Base-by-base conservation (phyloP, 2,888 invertebrate genomes). In the Andricus curvator region DNA sequence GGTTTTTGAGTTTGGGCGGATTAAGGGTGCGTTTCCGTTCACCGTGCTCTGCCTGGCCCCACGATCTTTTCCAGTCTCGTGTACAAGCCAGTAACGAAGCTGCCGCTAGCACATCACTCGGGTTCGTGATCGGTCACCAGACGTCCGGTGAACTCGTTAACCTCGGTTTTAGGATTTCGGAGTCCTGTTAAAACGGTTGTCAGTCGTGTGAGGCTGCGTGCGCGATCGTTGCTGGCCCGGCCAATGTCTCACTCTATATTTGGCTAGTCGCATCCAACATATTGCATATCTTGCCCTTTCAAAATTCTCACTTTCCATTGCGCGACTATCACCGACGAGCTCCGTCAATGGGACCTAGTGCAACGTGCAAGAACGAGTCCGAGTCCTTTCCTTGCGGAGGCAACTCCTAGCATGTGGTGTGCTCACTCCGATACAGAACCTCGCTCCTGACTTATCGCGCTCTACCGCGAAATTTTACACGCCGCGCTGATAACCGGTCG, bases 41-140 rank as follows among this genome's bases (percentile, higher is more conserved):
- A 80, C 65, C 74, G 79, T 76, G 80, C 25, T 51, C 66, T 77
- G 80, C 80, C 78, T 56, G 68, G 77, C 74, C 65, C 66, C 76
- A 80, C 60, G 78, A 66, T 80, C 77, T 77, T 70, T 74, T 70
- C 8, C 65, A 64, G 33, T 65, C 60, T 80, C 62, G 64, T 78
- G 65, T 65, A 87, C 84, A 86, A 88, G 86, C 85, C 88, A 89
- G 88, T 88, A 88, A 90, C 88, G 90, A 88, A 88, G 86, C 89
- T 86, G 85, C 84, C 84, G 82, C 76, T 84, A 88, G 86, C 85
- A 87, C 80, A 90, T 93, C 94, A 94, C 94, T 94, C 94, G 94
- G 93, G 93, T 93, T 93, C 91, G 91, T 92, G 91, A 91, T 91
- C 91, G 88, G 85, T 89, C 89, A 89, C 88, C 86, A 88, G 86